Percentiles rank a stretch among this genome's conserved stretches.
These are phyloP conservation scores for Cataglyphis rosenhaueri DNA, from an alignment of 2,888 invertebrate genomes.

Conservation along the genomic window DNA sequence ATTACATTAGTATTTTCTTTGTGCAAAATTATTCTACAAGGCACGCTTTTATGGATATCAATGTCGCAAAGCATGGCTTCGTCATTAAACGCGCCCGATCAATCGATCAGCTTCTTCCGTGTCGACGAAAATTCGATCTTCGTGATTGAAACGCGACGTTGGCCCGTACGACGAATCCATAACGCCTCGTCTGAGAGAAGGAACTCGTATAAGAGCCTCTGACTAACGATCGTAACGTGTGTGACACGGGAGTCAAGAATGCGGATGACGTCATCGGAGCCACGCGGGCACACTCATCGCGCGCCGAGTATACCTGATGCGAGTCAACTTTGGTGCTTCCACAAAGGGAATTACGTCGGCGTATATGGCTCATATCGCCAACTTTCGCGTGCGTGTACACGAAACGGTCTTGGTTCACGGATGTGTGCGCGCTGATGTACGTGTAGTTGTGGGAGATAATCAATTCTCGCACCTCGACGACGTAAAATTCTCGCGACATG, in stretches of 20 bases:
- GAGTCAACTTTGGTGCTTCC: conserved; percentile 55
- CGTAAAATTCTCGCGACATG: conserved; percentile 13
- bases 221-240: conserved; percentile 69
- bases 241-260: conserved; percentile 71
- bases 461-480: conserved; percentile 22
- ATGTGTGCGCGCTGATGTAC: background rate
- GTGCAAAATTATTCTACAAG: background rate
- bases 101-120: background rate
- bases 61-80: conserved; percentile 21
- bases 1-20: background rate
- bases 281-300: conserved; percentile 39
- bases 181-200: conserved; percentile 34
- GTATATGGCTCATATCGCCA: background rate
- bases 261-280: conserved; percentile 69
- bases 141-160: conserved; percentile 17
- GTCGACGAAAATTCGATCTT: conserved; percentile 42
- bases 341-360: conserved; percentile 36
- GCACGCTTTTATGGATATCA: conserved; percentile 6
- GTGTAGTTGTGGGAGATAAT: conserved; percentile 30
- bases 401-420: conserved; percentile 1
- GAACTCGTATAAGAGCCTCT: conserved; percentile 70
- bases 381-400: background rate
- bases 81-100: conserved; percentile 33
- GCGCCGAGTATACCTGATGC: conserved; percentile 48
- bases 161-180: conserved; percentile 58